Percentiles rank a stretch among this genome's conserved stretches.
Conservation (phyloP, 2,113 vertebrate genomes). For the Pycnonotus jocosus region DNA sequence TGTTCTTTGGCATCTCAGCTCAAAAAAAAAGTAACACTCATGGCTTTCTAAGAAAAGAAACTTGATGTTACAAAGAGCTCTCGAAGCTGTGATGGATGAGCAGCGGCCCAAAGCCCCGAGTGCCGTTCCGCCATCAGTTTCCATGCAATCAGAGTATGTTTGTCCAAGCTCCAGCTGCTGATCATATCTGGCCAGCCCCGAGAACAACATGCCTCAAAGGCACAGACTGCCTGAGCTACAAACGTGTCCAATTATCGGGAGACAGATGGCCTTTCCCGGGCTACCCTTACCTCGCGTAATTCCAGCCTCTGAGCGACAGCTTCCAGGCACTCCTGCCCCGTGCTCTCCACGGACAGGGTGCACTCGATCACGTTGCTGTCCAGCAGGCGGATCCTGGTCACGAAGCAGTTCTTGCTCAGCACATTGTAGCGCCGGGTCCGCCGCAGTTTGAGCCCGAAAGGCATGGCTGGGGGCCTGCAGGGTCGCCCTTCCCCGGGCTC, state of each 20-base stretch:
- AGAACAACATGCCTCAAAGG: neutral
- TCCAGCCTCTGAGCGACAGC: conserved; percentile 93
- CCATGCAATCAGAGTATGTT: neutral
- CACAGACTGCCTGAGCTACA: neutral
- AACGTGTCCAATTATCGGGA: neutral
- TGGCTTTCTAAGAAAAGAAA: neutral
- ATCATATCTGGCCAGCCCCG: neutral
- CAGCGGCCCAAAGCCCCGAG: neutral
- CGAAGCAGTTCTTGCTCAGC: conserved; percentile 96
- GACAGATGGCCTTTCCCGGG: neutral
- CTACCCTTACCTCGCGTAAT: conserved; percentile 84
- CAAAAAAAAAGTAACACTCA: neutral
- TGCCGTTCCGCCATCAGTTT: neutral
- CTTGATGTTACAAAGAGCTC: neutral
- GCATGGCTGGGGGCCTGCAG: conserved; percentile 77
- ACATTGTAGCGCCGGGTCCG: conserved; percentile 95
- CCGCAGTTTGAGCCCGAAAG: conserved; percentile 89
- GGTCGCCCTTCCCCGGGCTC: neutral
- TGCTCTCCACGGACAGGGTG: conserved; percentile 93
- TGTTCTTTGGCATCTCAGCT: neutral
- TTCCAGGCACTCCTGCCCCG: conserved; percentile 94
- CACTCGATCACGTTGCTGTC: conserved; percentile 91
- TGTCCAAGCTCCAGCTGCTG: neutral
- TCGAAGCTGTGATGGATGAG: neutral
- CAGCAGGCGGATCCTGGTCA: conserved; percentile 90